Percentiles rank a stretch among this genome's conserved stretches.
These are phyloP conservation scores for Styela plicata DNA, from an alignment of 23 tunicate species.

Conservation along the genomic window DNA sequence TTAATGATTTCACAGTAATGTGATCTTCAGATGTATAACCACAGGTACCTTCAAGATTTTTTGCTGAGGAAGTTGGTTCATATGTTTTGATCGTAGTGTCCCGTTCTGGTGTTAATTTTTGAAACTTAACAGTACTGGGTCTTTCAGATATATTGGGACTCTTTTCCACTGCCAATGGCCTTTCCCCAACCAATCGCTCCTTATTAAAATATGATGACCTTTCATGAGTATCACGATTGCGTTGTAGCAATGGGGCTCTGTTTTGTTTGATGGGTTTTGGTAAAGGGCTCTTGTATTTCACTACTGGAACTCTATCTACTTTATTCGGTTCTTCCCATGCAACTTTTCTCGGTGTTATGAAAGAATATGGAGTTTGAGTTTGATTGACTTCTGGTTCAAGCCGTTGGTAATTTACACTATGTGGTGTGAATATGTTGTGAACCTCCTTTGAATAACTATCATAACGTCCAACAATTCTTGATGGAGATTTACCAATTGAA, in stretches of 20 bases:
- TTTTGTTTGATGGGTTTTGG: background rate
- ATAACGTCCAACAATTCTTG: background rate
- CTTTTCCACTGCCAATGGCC: background rate
- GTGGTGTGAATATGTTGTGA: background rate
- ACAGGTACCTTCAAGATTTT: background rate
- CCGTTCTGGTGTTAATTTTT: background rate
- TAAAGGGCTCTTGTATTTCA: background rate
- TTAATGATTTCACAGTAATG: background rate
- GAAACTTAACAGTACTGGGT: background rate
- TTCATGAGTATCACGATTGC: background rate
- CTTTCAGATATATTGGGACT: background rate
- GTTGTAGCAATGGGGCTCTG: background rate
- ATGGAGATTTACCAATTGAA: background rate
- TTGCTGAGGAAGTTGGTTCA: background rate
- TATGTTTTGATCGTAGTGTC: background rate
- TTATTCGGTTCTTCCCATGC: conserved; percentile 2
- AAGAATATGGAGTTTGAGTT: conserved; percentile 23
- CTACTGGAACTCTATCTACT: background rate
- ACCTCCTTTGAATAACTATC: background rate
- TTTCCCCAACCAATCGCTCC: background rate
- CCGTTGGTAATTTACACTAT: background rate
- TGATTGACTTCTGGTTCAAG: background rate
- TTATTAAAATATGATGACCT: background rate
- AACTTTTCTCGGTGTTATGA: conserved; percentile 27
- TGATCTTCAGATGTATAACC: background rate